Base-by-base conservation (phyloP, 2,888 invertebrate species). In the Heliconius ismenius region DNA sequence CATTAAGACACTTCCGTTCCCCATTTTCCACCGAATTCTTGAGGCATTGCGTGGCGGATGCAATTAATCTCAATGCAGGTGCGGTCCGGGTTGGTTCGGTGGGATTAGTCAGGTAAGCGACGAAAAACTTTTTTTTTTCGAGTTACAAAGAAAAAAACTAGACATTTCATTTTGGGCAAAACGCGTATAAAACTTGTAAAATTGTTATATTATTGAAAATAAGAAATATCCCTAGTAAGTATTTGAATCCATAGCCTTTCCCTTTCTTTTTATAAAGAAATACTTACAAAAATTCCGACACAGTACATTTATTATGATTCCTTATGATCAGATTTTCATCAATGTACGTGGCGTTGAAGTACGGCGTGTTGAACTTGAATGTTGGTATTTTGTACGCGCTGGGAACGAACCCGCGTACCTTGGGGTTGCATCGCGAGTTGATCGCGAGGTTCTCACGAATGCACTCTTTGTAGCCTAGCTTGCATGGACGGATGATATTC, bases 271-370 rank as follows among this genome's bases (percentile, higher is more conserved):
- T n/a, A 49, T 49, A 36, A 75, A 54, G 15, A 39, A 39, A 77
- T 82, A 91, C 92, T 90, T 82, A 93, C 92, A 86, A 90, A 79
- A 89, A 93, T 65, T 91, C 89, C 0, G 90, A 88, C 9, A 91
- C 84, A 10, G 10, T 77, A 75, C 93, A 93, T 18, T 82, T 84
- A 18, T 92, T 74, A 18, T 88, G 87, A 11, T 92, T 92, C 0
- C 83, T 83, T 2, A 92, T 83, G 4, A 84, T 76, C 43, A 91
- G 68, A 3, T 87, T 80, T 0, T 80, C 75, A 73, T 93, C 93
- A 0, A 90, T 79, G 67, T 90, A 90, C 0, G 89, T 85, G 0
- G 90, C 78, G 80, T 93, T 92, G 85, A 93, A 93, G 82, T 77
- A 84, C 0, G 92, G 90, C 0, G 91, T 83, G 24, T 90, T 85